Percentiles rank a stretch among this genome's conserved stretches.
Evolutionary conservation across 2,888 invertebrate species (phyloP).

Genomic region (Cacoxenus indagator): DNA sequence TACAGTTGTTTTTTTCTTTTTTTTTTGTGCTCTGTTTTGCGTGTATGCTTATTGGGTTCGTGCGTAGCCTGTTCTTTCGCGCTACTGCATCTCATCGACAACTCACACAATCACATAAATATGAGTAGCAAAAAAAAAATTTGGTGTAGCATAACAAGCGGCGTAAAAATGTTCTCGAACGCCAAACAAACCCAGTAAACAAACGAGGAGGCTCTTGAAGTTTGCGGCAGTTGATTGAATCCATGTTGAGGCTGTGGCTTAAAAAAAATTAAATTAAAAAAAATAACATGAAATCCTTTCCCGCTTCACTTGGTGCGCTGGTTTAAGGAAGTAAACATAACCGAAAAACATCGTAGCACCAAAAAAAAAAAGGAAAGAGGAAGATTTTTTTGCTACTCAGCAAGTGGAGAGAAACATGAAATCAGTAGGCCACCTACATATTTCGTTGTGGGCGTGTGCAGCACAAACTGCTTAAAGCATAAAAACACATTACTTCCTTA

Average conservation of each 20-base stretch:
- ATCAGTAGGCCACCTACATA: constrained; percentile 35
- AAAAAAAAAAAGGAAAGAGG: constrained; percentile 6
- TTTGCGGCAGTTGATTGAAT: too few relatives aligned
- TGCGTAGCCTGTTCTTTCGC: background rate
- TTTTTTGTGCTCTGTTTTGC: background rate
- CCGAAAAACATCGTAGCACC: too few relatives aligned
- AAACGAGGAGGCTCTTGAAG: too few relatives aligned
- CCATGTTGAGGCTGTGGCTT: too few relatives aligned
- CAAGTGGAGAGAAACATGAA: constrained; percentile 4
- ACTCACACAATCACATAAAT: background rate
- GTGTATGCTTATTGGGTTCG: constrained; percentile 16
- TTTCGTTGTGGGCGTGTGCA: background rate
- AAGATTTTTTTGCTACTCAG: constrained; percentile 54
- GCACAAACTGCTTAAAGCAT: constrained; percentile 1
- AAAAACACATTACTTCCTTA: constrained; percentile 22
- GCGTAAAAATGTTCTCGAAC: background rate
- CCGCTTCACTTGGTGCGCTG: too few relatives aligned
- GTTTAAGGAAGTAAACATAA: too few relatives aligned
- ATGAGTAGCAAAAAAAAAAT: background rate
- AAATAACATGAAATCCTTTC: too few relatives aligned
- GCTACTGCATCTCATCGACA: background rate
- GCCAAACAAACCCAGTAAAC: background rate
- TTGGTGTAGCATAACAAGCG: background rate
- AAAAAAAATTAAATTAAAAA: too few relatives aligned
- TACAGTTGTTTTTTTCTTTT: background rate